These are phyloP conservation scores for Colaptes auratus DNA, from an alignment of 2,113 vertebrate genomes.

Conservation along the genomic window DNA sequence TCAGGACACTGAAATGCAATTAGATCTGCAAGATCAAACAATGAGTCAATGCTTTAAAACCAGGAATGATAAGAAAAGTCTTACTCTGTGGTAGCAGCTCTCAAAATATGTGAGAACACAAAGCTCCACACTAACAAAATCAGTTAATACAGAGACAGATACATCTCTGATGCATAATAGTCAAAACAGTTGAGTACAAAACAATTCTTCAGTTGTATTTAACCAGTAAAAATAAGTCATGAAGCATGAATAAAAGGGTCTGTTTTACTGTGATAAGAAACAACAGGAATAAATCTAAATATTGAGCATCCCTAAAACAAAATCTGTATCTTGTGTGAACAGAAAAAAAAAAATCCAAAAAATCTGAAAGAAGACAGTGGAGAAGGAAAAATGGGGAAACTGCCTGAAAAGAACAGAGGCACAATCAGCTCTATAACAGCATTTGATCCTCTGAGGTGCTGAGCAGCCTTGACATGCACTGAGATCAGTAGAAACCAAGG, in stretches of 20 bases:
- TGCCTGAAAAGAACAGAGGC: not conserved
- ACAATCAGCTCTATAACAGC: not conserved
- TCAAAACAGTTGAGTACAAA: not conserved
- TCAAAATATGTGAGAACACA: not conserved
- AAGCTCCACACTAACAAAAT: not conserved
- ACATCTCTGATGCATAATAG: not conserved
- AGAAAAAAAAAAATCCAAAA: not conserved
- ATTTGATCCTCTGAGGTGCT: not conserved
- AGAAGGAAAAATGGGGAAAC: not conserved
- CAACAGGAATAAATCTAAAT: not conserved
- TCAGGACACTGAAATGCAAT: not conserved
- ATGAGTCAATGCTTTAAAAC: conserved; percentile 1
- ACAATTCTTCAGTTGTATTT: not conserved
- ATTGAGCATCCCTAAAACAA: not conserved
- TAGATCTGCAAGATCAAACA: not conserved
- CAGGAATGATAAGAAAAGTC: not conserved
- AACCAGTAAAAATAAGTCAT: not conserved
- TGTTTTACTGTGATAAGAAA: not conserved
- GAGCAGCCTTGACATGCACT: not conserved
- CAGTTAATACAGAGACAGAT: not conserved
- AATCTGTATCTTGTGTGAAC: not conserved
- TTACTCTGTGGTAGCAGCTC: not conserved
- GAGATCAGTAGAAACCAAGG: not conserved
- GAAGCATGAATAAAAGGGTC: not conserved
- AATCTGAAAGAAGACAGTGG: not conserved